Percentiles rank a stretch among this genome's conserved stretches.
Evolutionary conservation across 2,113 vertebrate genomes (phyloP).

Genomic region (Oceanites oceanicus): DNA sequence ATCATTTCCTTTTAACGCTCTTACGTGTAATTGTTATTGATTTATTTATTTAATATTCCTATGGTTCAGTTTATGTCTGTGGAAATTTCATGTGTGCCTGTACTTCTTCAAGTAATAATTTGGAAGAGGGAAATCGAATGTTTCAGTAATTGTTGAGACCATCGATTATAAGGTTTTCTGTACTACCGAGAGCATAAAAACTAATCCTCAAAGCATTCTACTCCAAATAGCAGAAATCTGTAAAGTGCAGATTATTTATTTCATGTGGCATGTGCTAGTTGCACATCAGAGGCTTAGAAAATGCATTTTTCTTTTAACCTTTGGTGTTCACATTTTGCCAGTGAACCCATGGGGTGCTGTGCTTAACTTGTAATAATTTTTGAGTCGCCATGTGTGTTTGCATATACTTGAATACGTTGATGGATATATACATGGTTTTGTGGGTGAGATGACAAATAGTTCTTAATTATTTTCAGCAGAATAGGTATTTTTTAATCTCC

Average conservation of each 20-base stretch:
- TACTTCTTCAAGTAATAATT: slow-evolving; percentile 4
- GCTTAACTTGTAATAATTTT: not conserved
- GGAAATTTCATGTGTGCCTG: not conserved
- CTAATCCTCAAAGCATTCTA: slow-evolving; percentile 32
- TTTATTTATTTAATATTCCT: not conserved
- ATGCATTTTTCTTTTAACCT: not conserved
- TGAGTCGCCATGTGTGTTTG: not conserved
- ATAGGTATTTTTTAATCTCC: not conserved
- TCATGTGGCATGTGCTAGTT: not conserved
- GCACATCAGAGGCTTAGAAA: not conserved
- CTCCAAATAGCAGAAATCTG: slow-evolving; percentile 7
- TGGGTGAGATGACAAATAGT: not conserved
- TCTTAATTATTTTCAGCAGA: not conserved
- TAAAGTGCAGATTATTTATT: not conserved
- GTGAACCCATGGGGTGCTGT: not conserved
- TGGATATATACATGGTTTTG: not conserved
- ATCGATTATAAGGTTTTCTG: not conserved
- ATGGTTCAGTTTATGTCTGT: not conserved
- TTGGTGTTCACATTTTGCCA: not conserved
- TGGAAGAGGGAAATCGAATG: not conserved
- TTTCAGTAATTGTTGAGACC: not conserved
- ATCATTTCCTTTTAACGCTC: not conserved
- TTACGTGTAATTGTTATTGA: not conserved
- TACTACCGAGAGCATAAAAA: not conserved
- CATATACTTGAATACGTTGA: not conserved